phyloP scores from a whole-genome alignment of 2,888 invertebrate species.

The Steinernema scapterisci region DNA sequence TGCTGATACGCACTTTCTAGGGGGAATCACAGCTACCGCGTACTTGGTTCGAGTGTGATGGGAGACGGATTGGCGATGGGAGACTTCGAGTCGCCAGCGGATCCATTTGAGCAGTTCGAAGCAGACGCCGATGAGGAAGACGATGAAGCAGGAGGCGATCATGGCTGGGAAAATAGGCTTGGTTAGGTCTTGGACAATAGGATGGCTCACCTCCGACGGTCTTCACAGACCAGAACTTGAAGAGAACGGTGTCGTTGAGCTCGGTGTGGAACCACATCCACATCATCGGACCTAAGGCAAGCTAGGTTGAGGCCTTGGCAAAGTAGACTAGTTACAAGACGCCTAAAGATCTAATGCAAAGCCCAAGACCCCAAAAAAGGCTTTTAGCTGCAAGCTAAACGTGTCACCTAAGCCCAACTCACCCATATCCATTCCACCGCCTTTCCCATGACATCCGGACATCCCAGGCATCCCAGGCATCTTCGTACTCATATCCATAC shows the following conservation, averaged over 20 bases:
- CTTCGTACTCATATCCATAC: background rate
- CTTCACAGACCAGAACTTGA: conserved; percentile 59
- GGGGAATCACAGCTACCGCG: conserved; percentile 25
- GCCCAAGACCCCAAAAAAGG: background rate
- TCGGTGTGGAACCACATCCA: conserved; percentile 66
- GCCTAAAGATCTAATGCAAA: background rate
- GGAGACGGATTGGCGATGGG: background rate
- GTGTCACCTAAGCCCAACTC: background rate
- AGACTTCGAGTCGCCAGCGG: conserved; percentile 38
- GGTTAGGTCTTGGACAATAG: background rate
- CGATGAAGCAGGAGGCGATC: conserved; percentile 53
- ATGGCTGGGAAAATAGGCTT: conserved; percentile 55
- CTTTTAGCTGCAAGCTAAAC: too few species aligned
- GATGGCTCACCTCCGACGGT: conserved; percentile 50
- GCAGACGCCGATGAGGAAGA: conserved; percentile 50
- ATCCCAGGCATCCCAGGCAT: background rate
- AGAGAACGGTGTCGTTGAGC: conserved; percentile 60
- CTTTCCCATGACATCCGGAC: background rate
- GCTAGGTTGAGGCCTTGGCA: background rate
- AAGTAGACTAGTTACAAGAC: background rate
- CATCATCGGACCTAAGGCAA: conserved; percentile 48
- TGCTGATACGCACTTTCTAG: background rate
- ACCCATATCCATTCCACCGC: background rate
- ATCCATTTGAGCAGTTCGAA: conserved; percentile 57
- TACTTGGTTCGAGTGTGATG: conserved; percentile 15